Evolutionary conservation across 2,888 invertebrate species (phyloP).

Genomic region (Xanthia icteritia): DNA sequence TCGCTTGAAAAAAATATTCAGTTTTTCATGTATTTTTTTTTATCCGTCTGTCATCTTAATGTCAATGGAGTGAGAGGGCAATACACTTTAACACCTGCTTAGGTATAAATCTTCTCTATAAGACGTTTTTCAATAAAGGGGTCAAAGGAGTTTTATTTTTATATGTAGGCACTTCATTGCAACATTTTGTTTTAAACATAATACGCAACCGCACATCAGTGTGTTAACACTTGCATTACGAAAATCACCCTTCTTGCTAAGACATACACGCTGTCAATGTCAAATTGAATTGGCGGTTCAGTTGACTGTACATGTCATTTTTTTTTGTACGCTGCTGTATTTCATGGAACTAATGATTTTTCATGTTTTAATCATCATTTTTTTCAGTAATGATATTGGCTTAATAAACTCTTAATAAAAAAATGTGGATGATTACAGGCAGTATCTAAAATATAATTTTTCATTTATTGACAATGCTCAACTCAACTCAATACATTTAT

Average conservation of each 20-base stretch:
- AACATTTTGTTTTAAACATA: not conserved
- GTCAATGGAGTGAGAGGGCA: constrained; percentile 12
- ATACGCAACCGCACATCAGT: not conserved
- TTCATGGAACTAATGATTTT: not conserved
- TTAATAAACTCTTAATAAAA: not conserved
- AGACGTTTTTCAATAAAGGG: not conserved
- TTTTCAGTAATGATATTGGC: constrained; percentile 7
- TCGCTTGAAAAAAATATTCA: not conserved
- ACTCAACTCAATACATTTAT: too few species aligned
- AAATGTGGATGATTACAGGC: not conserved
- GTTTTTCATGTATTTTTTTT: not conserved
- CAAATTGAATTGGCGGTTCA: not conserved
- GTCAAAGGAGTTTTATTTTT: not conserved
- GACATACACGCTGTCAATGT: not conserved
- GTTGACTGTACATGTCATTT: too few species aligned
- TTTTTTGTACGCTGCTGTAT: not conserved
- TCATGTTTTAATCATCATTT: not conserved
- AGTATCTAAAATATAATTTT: too few species aligned
- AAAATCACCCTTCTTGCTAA: not conserved
- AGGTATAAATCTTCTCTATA: constrained; percentile 2
- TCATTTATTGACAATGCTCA: too few species aligned
- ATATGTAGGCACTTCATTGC: not conserved
- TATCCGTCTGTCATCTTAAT: not conserved
- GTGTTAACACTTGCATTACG: not conserved
- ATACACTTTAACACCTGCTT: constrained; percentile 20